A percentile compares a stretch with the other conserved stretches of the same genome.
Conservation (phyloP, 2,888 invertebrate species). For the Dascillus cervinus region DNA sequence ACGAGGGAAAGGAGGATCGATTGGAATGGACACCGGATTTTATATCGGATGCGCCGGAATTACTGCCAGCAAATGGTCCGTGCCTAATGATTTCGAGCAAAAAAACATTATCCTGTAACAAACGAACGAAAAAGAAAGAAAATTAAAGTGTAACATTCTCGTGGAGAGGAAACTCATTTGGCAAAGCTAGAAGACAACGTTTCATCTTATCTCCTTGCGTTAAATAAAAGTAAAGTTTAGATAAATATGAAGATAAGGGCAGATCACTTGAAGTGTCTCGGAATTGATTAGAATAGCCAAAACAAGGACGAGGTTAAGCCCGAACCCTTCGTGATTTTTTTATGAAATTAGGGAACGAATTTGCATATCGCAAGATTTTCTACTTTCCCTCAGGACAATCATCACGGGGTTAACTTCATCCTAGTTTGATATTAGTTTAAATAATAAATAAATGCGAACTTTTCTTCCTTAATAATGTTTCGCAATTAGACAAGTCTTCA, state of each 20-base stretch:
- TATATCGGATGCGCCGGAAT: constrained; percentile 28
- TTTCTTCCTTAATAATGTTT: no score
- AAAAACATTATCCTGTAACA: constrained; percentile 27
- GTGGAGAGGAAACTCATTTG: constrained; percentile 33
- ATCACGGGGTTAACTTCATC: no score
- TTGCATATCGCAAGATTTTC: not conserved
- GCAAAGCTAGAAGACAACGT: constrained; percentile 28
- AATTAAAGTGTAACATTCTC: constrained; percentile 28
- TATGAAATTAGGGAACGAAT: constrained; percentile 26
- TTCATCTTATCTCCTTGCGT: constrained; percentile 30
- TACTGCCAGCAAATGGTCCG: constrained; percentile 34
- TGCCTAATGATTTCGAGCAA: constrained; percentile 36
- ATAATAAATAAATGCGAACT: no score
- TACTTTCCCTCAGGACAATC: no score
- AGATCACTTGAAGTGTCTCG: constrained; percentile 39
- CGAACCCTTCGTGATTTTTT: constrained; percentile 28
- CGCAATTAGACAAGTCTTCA: no score
- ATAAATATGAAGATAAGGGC: constrained; percentile 40
- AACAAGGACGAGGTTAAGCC: constrained; percentile 36
- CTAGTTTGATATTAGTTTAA: no score
- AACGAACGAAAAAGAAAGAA: constrained; percentile 25
- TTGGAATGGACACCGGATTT: constrained; percentile 16
- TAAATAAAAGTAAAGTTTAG: constrained; percentile 41
- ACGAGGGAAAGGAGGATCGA: constrained; percentile 21
- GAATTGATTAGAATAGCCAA: constrained; percentile 43